Percentiles rank a stretch among this genome's conserved stretches.
Evolutionary conservation across 2,113 vertebrate species (phyloP).

Genomic region (Sceloporus undulatus): DNA sequence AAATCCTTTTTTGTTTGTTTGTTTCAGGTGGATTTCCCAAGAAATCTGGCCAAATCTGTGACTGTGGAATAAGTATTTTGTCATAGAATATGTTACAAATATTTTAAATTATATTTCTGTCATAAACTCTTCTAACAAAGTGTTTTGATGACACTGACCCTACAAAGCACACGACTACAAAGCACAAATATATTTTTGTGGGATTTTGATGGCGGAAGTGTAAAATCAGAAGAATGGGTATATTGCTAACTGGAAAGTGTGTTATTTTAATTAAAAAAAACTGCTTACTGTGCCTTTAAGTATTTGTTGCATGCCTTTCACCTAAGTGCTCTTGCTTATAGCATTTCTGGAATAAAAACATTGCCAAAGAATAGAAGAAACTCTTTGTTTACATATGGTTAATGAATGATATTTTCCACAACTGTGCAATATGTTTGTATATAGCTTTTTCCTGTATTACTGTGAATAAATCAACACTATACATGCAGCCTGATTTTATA

Average conservation of each 20-base stretch:
- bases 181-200: not conserved
- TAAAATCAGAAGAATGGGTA: constrained; percentile 42
- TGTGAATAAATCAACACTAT: constrained; percentile 81
- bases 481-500: constrained; percentile 35
- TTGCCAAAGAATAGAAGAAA: constrained; percentile 72
- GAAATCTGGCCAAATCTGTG: constrained; percentile 97
- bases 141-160: not conserved
- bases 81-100: constrained; percentile 30
- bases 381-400: constrained; percentile 78
- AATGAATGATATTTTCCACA: constrained; percentile 81
- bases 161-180: not conserved
- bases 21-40: constrained; percentile 94
- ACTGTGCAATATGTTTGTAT: constrained; percentile 87
- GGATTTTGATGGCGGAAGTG: not conserved
- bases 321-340: constrained; percentile 80
- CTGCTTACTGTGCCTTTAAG: constrained; percentile 60
- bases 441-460: constrained; percentile 78
- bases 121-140: constrained; percentile 41
- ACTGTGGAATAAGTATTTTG: constrained; percentile 88
- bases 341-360: constrained; percentile 67
- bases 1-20: constrained; percentile 41
- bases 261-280: constrained; percentile 2
- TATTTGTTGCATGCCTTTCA: constrained; percentile 79
- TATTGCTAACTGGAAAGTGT: constrained; percentile 44
- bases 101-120: constrained; percentile 36